Evolutionary conservation across 2,888 invertebrate species (phyloP), one percentile per base, ranked within the genome.

Genomic region (Hyposoter dolosus): DNA sequence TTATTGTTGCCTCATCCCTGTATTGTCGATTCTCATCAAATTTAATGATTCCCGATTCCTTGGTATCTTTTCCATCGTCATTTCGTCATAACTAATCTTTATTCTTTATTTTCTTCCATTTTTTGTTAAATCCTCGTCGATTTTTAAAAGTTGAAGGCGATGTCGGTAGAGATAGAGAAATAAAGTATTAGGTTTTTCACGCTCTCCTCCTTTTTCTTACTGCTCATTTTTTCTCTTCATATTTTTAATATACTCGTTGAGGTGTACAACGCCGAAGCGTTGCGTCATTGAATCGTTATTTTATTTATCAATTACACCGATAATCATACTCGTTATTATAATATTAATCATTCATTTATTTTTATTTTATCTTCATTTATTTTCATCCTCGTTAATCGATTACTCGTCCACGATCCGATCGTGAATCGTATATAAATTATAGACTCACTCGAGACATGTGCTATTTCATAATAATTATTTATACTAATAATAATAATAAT

Each of bases 1-100:
- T 92, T 94, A 94, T 94, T 94, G 94, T 94, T 93, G 93, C 92
- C 93, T 93, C 92, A 93, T 94, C 94, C 94, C 94, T 94, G 94
- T 94, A 94, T 94, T 94, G 94, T 94, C 94, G 93, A 92, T 93
- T 93, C 91, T 91, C 89, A 89, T 88, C 86, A 88, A 88, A 87
- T 86, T 86, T 63, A 77, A 80, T 88, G 69, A 76, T 90, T 89
- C 90, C 88, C 88, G 88, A 87, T 88, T 84, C 79, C 15, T 83
- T 78, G 82, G 56, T 88, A 86, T 87, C 89, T 89, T 87, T 88
- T 1, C 40, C 40, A 40, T 40, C 10, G 1, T 40, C 40, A 40
- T 83, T 83, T 83, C 68, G 60, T 81, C 78, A 53, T 68, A 71
- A 47, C 56, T 75, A 69, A 23, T 69, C 72, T 84, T 72, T 28